Conservation (phyloP, 2,888 invertebrate genomes). For the Agonopterix alstromeriana region DNA sequence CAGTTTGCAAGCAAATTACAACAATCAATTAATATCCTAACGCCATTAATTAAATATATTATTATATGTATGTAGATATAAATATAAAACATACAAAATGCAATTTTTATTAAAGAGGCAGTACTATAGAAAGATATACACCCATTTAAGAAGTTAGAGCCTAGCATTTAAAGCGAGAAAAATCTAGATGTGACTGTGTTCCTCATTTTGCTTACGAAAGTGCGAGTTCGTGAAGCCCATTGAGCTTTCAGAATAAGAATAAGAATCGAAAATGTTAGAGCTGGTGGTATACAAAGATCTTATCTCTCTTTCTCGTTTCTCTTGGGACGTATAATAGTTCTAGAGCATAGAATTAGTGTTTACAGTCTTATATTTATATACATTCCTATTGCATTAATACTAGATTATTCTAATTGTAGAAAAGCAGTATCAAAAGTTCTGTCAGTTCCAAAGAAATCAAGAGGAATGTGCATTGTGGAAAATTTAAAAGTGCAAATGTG, state of each 20-base stretch:
- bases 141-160: too few relatives aligned
- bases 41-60: too few relatives aligned
- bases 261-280: too few relatives aligned
- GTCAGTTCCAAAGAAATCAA: constrained; percentile 1
- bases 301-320: constrained; percentile 2
- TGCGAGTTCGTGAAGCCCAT: too few relatives aligned
- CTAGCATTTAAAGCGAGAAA: too few relatives aligned
- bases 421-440: constrained; percentile 2
- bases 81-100: neutral
- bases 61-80: too few relatives aligned
- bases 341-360: too few relatives aligned
- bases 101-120: neutral
- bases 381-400: constrained; percentile 4
- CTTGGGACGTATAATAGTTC: neutral
- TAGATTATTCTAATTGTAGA: neutral
- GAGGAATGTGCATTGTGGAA: constrained; percentile 7
- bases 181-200: too few relatives aligned
- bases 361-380: constrained; percentile 8
- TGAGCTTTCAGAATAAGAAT: too few relatives aligned
- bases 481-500: constrained; percentile 5
- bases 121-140: neutral
- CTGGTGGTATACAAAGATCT: too few relatives aligned
- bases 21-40: neutral
- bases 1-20: neutral
- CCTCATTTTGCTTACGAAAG: too few relatives aligned